Percentiles rank a stretch among this genome's conserved stretches.
Evolutionary conservation across 1,140 invertebrate species (phyloP).

Genomic region (Drosophila repletoides): DNA sequence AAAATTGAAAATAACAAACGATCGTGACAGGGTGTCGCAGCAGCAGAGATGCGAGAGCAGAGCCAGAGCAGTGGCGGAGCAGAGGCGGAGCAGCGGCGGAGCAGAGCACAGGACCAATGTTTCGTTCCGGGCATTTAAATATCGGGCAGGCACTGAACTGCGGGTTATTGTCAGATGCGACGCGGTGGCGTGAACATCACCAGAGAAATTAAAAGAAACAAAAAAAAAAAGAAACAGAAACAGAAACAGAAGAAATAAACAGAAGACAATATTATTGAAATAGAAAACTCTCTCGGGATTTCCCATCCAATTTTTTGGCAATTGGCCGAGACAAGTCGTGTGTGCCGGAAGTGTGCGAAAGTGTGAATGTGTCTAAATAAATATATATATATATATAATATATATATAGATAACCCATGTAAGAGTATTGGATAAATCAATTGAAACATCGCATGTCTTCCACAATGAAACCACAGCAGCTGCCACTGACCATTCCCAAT

Average conservation of each 20-base stretch:
- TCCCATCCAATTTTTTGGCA: conserved; percentile 73
- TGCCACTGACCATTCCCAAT: conserved; percentile 47
- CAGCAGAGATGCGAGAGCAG: not conserved
- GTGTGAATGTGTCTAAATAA: conserved; percentile 53
- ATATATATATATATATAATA: not conserved
- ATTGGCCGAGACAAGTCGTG: conserved; percentile 42
- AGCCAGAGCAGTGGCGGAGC: conserved; percentile 7
- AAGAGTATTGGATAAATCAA: conserved; percentile 29
- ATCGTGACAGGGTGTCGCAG: conserved; percentile 60
- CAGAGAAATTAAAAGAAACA: conserved; percentile 6
- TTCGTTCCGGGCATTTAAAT: conserved; percentile 72
- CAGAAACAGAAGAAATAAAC: conserved; percentile 9
- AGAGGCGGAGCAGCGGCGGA: not conserved
- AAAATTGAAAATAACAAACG: conserved; percentile 14
- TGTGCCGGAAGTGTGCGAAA: conserved; percentile 45
- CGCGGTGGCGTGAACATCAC: conserved; percentile 75
- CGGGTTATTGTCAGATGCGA: conserved; percentile 71
- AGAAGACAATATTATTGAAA: conserved; percentile 21
- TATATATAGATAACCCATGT: conserved; percentile 14
- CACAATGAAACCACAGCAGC: conserved; percentile 56
- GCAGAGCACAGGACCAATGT: conserved; percentile 58
- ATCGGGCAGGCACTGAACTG: conserved; percentile 58
- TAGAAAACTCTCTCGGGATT: conserved; percentile 57
- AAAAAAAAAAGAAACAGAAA: conserved; percentile 21
- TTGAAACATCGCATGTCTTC: conserved; percentile 55